Base-by-base conservation (phyloP, 2,888 invertebrate species). In the Agrypnus murinus region DNA sequence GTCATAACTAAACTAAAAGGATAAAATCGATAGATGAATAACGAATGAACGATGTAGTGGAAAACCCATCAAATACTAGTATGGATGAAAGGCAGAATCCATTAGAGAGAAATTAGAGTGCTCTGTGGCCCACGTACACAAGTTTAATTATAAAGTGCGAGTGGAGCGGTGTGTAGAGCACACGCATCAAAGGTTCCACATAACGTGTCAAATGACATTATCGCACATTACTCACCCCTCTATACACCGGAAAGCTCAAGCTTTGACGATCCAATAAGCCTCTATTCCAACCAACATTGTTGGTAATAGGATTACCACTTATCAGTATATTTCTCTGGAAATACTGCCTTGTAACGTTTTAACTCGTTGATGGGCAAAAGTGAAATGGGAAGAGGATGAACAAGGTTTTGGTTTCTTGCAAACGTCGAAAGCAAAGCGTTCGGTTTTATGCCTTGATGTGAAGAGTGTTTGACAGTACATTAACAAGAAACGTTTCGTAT, bases 141-240 rank as follows among this genome's bases (percentile, higher is more conserved):
- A 80, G 79, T 81, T 81, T 82, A 83, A 83, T 83, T 83, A 82
- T 81, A 80, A 81, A 81, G 81, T 81, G 74, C 71, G 73, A 68
- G 71, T 62, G 71, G 69, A 65, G 72, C 69, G 69, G 72, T 72
- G 75, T 73, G 73, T 74, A 73, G 74, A 73, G 75, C 74, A 74
- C 74, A 75, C 75, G 76, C 77, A 75, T 77, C 77, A 77, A 78
- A 78, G 77, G 76, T 75, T 75, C 74, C 76, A 72, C 77, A 72
- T 73, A 74, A 76, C 77, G 75, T 74, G 77, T 77, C 76, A 75
- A 77, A 77, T 75, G 74, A 74, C 74, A 77, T 77, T 77, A 77
- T 77, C 75, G 74, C 75, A 77, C 76, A 77, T 77, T 77, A 77
- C 76, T 71, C 74, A 71, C 74, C 72, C 72, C 69, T 65, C 67